Percentiles rank a stretch among this genome's conserved stretches.
Conservation (phyloP, 2,888 invertebrate species). For the Leucania comma region DNA sequence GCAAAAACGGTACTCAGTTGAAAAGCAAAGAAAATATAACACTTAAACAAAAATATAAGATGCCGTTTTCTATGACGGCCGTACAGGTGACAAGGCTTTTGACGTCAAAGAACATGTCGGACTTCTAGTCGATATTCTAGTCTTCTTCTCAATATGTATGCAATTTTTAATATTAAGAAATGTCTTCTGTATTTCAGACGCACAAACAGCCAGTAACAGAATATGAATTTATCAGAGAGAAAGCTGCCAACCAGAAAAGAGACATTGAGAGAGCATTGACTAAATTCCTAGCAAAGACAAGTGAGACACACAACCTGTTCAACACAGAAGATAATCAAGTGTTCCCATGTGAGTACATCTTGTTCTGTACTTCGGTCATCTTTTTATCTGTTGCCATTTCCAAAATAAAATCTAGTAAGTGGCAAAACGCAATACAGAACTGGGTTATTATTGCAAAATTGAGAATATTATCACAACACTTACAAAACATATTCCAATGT, state of each 20-base stretch:
- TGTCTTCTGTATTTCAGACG: slow-evolving; percentile 91
- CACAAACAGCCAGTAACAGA: slow-evolving; percentile 99
- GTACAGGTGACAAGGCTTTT: too few species aligned
- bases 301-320: slow-evolving; percentile 97
- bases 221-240: slow-evolving; percentile 98
- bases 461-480: neutral
- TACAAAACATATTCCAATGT: neutral
- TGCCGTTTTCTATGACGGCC: too few species aligned
- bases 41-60: too few species aligned
- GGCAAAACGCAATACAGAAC: neutral
- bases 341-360: slow-evolving; percentile 94
- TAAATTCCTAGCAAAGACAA: slow-evolving; percentile 98
- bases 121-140: too few species aligned
- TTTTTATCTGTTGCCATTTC: neutral
- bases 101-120: too few species aligned
- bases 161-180: too few species aligned
- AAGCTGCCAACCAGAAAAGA: slow-evolving; percentile 97
- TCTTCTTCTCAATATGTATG: too few species aligned
- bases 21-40: too few species aligned
- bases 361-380: neutral
- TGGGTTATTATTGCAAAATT: too few species aligned
- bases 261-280: slow-evolving; percentile 98
- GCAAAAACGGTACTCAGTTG: too few species aligned
- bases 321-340: slow-evolving; percentile 96
- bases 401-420: neutral